Evolutionary conservation across 64 coral and sea anemone species (phyloP), one percentile per base, ranked within the genome.

Genomic region (Orbicella faveolata): DNA sequence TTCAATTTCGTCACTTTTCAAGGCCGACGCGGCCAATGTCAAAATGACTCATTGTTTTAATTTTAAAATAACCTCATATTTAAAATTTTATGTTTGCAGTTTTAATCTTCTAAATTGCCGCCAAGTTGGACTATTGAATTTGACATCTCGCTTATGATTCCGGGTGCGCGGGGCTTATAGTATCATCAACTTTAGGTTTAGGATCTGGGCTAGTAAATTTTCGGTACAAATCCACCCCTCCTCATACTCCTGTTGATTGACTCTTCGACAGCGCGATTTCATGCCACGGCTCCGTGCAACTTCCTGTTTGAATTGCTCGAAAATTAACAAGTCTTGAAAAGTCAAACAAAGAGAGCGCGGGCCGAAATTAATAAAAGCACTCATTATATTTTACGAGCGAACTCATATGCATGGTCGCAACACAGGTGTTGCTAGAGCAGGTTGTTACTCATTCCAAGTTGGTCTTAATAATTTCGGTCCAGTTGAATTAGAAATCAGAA

Each of bases 261-360:
- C 64, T 72, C 68, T 84, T 68, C 34, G 36, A 68, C 62, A 18
- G 19, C 62, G 35, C 10, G 34, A 23, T 67, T 66, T 84, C 16
- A 84, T 20, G 68, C 0, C 7, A 21, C 57, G n/a, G 9, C 19
- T 15, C 34, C 81, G 1, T 83, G 39, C 21, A 85, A 85, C 41
- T 85, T 85, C 82, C 82, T 85, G 82, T 85, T 85, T 68, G 82
- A 73, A 66, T 41, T 67, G 61, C 77, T 30, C 11, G 77, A 79
- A 79, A 79, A 79, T 57, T 30, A 59, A 48, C 9, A 52, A 79
- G 52, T 61, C 30, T 23, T 35, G 54, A 25, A 6, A 25, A 15
- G 17, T 20, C 2, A 78, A 52, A 37, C 20, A 33, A 35, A 36
- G 4, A 30, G 9, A 70, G 9, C 1, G 20, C n/a, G 67, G 25